Evolutionary conservation across 2,113 vertebrate species (phyloP).

Genomic region (Osmerus eperlanus): DNA sequence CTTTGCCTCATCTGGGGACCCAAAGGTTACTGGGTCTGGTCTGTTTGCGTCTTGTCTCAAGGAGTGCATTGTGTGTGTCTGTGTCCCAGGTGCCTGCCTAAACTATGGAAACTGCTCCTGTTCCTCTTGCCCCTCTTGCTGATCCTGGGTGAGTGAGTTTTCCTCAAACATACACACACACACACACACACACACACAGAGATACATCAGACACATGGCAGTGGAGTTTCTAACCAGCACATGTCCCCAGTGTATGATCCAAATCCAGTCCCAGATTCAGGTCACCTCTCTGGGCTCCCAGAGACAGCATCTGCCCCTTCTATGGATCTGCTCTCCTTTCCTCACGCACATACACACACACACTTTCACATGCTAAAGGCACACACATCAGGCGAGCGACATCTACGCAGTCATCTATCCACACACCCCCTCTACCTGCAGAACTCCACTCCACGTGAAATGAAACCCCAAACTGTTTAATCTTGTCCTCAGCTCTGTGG

Average conservation of each 20-base stretch:
- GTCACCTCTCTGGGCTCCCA: conserved; percentile 35
- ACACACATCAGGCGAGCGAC: not conserved
- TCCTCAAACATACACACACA: conserved; percentile 4
- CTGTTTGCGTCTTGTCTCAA: not conserved
- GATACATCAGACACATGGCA: conserved; percentile 7
- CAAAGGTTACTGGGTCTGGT: not conserved
- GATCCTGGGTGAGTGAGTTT: conserved; percentile 78
- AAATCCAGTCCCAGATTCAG: conserved; percentile 46
- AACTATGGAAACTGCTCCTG: conserved; percentile 76
- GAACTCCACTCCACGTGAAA: too few relatives aligned
- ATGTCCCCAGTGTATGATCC: conserved; percentile 40
- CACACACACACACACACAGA: conserved; percentile 7
- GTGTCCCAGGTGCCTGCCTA: conserved; percentile 83
- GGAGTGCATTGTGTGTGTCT: conserved; percentile 4
- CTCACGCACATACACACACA: not conserved
- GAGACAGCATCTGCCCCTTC: not conserved
- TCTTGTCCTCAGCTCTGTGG: conserved; percentile 70
- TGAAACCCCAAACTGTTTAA: not conserved
- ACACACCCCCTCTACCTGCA: too few relatives aligned
- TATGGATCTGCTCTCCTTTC: not conserved
- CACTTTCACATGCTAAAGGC: not conserved
- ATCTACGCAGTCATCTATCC: too few relatives aligned
- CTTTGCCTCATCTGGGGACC: not conserved
- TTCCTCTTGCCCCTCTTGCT: conserved; percentile 82
- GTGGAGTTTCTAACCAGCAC: conserved; percentile 42